Evolutionary conservation across 2,888 invertebrate genomes (phyloP), one percentile per base, ranked within the genome.

Genomic region (Osmoderma eremita): DNA sequence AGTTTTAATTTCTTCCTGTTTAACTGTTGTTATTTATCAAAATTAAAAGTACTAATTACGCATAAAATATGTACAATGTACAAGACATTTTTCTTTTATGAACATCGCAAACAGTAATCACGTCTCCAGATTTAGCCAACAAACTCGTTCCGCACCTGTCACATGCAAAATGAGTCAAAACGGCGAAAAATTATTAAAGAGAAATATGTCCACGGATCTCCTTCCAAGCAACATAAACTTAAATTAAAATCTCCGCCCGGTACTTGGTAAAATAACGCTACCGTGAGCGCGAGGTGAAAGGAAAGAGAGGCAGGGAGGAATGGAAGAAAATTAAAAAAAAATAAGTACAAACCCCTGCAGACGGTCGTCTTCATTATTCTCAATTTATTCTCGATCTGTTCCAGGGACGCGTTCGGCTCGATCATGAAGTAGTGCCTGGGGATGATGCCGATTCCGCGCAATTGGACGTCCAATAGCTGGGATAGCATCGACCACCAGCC

Each of bases 401-500:
- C 77, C 65, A 75, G 77, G 15, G 83, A 80, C 42, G 80, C 77
- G 51, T 78, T 79, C 65, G 78, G 76, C 8, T 82, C 80, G 61
- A 86, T 78, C 67, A 84, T 80, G 66, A 84, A 81, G 72, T 84
- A 85, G 74, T 86, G 84, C 63, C 84, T 82, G 15, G 86, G 85
- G n/a, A 84, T 78, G 62, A 86, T 82, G 13, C 85, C 86, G 65
- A 83, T 77, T 67, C 82, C 83, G 67, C 86, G 80, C 69, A 87
- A 80, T 24, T 83, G 80, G 20, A 83, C 77, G 67, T 86, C 84
- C 42, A 87, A 76, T 20, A 81, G 80, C 72, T 85, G 84, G 15
- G 85, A 84, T 61, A 87, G 77, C 65, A 80, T 83, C 63, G 85
- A 83, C 86, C 87, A 87, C 78, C 86, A 85, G 63, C 86, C 85